phyloP scores from a whole-genome alignment of 2,797 vertebrate genomes.

The Macropodus opercularis region DNA sequence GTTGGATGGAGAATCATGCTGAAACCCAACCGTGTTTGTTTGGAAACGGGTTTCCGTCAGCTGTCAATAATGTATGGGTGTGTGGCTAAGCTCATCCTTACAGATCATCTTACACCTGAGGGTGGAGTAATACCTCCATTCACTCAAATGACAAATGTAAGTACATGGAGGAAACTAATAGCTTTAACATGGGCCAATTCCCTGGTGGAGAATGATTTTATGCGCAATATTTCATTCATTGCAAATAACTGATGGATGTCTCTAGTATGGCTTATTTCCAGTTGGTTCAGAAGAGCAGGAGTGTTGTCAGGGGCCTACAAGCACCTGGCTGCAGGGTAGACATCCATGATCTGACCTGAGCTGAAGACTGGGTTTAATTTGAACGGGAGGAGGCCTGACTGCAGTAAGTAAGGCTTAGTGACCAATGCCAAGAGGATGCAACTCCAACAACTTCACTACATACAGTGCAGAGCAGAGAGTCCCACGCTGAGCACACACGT shows the following conservation, averaged over 20 bases:
- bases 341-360: constrained; percentile 14
- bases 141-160: constrained; percentile 36
- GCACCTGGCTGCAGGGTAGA: background rate
- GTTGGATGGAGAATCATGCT: background rate
- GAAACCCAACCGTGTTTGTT: constrained; percentile 61
- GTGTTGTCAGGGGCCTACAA: background rate
- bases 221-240: background rate
- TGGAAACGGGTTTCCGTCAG: constrained; percentile 54
- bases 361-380: constrained; percentile 24
- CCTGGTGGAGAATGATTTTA: background rate
- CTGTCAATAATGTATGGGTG: constrained; percentile 72
- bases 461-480: too few relatives aligned
- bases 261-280: background rate
- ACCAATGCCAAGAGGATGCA: constrained; percentile 7
- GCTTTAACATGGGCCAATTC: background rate
- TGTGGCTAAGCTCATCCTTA: constrained; percentile 59
- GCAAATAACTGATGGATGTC: background rate
- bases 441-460: constrained; percentile 6
- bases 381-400: constrained; percentile 13
- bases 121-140: constrained; percentile 43
- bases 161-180: background rate
- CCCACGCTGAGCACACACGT: background rate
- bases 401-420: constrained; percentile 40
- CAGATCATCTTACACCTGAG: constrained; percentile 53
- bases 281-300: background rate